These are phyloP conservation scores for Tetrao urogallus DNA, from an alignment of 2,113 vertebrate species.

Conservation along the genomic window DNA sequence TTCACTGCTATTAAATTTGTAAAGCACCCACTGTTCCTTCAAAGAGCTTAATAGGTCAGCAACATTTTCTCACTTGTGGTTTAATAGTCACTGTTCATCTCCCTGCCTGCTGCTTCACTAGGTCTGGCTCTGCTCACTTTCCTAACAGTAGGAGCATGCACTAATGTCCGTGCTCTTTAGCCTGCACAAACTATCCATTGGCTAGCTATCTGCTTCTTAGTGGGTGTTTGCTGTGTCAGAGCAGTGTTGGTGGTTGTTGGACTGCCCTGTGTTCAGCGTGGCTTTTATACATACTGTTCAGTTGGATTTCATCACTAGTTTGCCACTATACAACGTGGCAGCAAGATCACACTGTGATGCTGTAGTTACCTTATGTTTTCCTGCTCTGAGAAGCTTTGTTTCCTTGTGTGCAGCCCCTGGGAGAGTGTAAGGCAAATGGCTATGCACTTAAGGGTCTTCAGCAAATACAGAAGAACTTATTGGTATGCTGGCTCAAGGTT, in stretches of 20 bases:
- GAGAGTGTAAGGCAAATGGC: not conserved
- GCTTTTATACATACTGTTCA: not conserved
- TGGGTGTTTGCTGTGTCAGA: not conserved
- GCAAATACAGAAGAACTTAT: not conserved
- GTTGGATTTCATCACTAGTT: not conserved
- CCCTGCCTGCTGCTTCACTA: no score
- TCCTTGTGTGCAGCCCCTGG: not conserved
- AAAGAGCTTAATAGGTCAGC: no score
- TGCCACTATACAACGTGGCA: accelerated
- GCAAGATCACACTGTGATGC: not conserved
- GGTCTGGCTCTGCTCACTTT: not conserved
- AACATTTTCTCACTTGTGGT: no score
- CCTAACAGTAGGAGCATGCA: accelerated
- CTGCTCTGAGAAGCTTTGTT: not conserved
- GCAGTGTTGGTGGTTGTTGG: not conserved
- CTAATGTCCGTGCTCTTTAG: not conserved
- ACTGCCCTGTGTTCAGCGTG: not conserved
- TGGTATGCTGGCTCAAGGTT: not conserved
- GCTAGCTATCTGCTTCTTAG: not conserved
- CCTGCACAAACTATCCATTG: not conserved
- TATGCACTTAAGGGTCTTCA: not conserved
- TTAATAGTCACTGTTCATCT: no score
- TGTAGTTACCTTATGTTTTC: not conserved
- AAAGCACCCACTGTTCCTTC: not conserved
- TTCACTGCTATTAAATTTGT: not conserved